A percentile compares a stretch with the other conserved stretches of the same genome.
Conservation (phyloP, 2,797 vertebrate genomes). For the Sardinella longiceps region DNA sequence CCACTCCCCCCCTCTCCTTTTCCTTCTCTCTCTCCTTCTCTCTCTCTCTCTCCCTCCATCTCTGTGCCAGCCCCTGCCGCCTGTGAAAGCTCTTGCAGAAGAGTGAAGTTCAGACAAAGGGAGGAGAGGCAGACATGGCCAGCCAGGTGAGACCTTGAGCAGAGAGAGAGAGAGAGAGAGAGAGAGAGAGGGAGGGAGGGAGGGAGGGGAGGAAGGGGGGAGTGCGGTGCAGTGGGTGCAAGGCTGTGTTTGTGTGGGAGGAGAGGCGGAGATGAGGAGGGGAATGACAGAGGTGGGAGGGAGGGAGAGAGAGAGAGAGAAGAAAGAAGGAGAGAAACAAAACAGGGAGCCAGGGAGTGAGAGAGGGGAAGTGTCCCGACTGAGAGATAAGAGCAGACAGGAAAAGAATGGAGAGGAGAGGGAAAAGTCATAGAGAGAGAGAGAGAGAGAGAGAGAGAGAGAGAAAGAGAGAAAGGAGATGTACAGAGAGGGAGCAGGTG, state of each 20-base stretch:
- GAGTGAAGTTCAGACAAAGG: background rate
- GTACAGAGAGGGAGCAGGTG: constrained; percentile 51
- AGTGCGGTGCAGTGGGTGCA: background rate
- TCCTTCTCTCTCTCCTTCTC: background rate
- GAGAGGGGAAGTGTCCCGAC: constrained; percentile 5
- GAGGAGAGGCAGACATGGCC: constrained; percentile 38
- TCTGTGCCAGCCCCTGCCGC: constrained; percentile 32
- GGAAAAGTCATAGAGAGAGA: background rate
- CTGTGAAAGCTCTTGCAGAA: background rate
- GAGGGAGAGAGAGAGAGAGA: background rate
- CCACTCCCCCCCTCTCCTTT: background rate
- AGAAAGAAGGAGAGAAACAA: background rate
- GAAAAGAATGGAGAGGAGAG: constrained; percentile 6
- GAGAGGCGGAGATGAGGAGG: background rate
- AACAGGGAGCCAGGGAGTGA: background rate
- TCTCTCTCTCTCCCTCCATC: background rate
- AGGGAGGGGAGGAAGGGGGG: background rate
- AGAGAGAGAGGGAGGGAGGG: too few relatives aligned
- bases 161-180: background rate
- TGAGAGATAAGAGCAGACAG: background rate
- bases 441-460: background rate
- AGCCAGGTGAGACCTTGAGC: constrained; percentile 43
- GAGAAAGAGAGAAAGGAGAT: background rate
- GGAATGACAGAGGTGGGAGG: background rate
- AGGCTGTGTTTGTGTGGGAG: background rate